Evolutionary conservation across 2,113 vertebrate species (phyloP), one percentile per base, ranked within the genome.

Genomic region (Loxodonta africana): DNA sequence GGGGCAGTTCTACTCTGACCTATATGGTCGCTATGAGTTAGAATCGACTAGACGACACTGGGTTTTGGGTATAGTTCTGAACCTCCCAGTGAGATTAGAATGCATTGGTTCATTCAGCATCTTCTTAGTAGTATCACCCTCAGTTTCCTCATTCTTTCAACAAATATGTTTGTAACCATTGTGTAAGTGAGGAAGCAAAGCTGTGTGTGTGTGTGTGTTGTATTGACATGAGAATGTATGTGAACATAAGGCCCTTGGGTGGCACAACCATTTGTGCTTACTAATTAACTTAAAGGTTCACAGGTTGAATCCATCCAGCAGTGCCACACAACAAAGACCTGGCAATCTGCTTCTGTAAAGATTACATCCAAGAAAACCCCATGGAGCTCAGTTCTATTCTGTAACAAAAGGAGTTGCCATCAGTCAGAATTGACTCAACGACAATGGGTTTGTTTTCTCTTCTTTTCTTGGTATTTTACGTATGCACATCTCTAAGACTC

Each of bases 41-140:
- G 37, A 37, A 37, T 37, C 37, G 37, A 37, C 37, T 37, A 37
- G 37, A 37, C 37, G 37, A 37, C 37, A 37, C 37, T 37, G 37
- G 37, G 37, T 37, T 37, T 37, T 37, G 37, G 37, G 37, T 37
- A 37, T 37, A 37, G 26, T 3, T 41, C 37, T 88, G 48, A 73
- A 82, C 62, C 90, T 77, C 41, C 53, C 51, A 63, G 3, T 6
- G 44, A 65, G 33, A 25, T 8, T 37, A 8, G 41, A 67, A 51
- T 15, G n/a, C 1, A 12, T 5, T 74, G 21, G 28, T 60, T 86
- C 37, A 73, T 73, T 74, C 44, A 71, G 4, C 30, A 21, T 33
- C n/a, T 74, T 44, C 33, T 28, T 46, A 23, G 41, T 94, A 83
- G 87, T 21, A 46, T 87, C 83, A 87, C 30, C 88, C 76, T 82